Conservation (phyloP, 2,888 invertebrate genomes). For the Lysandra coridon region DNA sequence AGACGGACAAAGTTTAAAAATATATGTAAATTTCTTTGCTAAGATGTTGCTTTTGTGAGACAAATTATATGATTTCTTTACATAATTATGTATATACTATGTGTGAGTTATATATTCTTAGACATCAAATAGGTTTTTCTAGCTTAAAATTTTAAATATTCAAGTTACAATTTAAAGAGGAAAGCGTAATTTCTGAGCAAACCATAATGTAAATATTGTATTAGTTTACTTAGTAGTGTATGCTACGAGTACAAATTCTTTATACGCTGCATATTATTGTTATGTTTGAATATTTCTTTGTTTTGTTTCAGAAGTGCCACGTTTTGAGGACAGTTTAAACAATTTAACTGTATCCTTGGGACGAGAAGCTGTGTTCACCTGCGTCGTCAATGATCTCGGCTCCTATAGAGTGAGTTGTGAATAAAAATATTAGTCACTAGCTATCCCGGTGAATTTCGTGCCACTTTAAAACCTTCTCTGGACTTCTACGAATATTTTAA, state of each 20-base stretch:
- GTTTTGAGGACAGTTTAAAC: conserved; percentile 88
- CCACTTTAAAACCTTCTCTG: too few species aligned
- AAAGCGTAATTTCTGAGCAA: too few species aligned
- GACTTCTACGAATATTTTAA: too few species aligned
- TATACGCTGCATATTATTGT: background rate
- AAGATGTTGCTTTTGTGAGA: background rate
- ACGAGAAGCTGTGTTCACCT: conserved; percentile 90
- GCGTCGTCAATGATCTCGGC: conserved; percentile 90
- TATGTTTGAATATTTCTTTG: conserved; percentile 27
- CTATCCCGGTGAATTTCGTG: too few species aligned
- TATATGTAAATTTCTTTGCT: conserved; percentile 19
- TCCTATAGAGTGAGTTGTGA: conserved; percentile 85
- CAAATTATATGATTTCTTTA: background rate
- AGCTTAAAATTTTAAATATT: too few species aligned
- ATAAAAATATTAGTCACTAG: too few species aligned
- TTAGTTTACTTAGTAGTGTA: too few species aligned
- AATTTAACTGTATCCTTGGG: conserved; percentile 91
- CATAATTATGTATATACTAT: too few species aligned
- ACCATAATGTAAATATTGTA: too few species aligned
- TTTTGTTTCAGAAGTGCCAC: conserved; percentile 81
- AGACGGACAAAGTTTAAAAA: conserved; percentile 7
- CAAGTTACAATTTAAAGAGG: too few species aligned
- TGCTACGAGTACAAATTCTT: background rate
- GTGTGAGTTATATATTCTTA: too few species aligned
- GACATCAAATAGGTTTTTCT: too few species aligned